Conservation (phyloP, 2,113 vertebrate species). For the Halcyon malimbica region DNA sequence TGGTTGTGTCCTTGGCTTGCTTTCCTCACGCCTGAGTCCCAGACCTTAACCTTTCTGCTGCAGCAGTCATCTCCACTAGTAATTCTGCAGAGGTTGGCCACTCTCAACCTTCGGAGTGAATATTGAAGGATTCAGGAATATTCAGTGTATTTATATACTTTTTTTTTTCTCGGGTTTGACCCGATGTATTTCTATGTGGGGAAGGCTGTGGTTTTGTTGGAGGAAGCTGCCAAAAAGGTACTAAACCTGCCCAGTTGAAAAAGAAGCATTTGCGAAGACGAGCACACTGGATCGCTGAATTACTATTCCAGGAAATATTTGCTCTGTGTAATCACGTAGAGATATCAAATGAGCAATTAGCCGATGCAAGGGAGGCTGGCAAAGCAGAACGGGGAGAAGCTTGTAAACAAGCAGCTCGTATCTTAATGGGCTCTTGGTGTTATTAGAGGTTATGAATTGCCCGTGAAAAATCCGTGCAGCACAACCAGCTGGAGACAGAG, state of each 20-base stretch:
- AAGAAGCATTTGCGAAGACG: background rate
- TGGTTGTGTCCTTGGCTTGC: background rate
- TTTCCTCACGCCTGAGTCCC: rapidly evolving
- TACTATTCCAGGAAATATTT: background rate
- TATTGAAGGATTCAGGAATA: background rate
- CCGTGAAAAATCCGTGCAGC: background rate
- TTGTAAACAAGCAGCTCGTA: background rate
- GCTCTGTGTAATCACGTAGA: background rate
- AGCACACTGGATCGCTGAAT: background rate
- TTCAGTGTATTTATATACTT: background rate
- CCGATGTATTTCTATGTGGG: background rate
- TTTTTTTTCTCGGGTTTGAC: background rate
- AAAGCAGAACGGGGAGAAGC: background rate
- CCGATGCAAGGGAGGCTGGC: background rate
- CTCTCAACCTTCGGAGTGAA: background rate
- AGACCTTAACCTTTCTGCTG: background rate
- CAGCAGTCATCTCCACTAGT: background rate
- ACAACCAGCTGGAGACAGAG: background rate
- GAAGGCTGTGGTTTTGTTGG: background rate
- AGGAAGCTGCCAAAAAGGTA: background rate
- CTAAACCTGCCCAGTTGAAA: background rate
- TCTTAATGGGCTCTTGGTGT: background rate
- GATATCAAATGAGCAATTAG: background rate
- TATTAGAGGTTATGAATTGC: background rate
- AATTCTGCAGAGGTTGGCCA: background rate